A percentile compares a stretch with the other conserved stretches of the same genome.
phyloP scores from a whole-genome alignment of 92 coral and sea anemone genomes.

The Pocillopora meandrina region DNA sequence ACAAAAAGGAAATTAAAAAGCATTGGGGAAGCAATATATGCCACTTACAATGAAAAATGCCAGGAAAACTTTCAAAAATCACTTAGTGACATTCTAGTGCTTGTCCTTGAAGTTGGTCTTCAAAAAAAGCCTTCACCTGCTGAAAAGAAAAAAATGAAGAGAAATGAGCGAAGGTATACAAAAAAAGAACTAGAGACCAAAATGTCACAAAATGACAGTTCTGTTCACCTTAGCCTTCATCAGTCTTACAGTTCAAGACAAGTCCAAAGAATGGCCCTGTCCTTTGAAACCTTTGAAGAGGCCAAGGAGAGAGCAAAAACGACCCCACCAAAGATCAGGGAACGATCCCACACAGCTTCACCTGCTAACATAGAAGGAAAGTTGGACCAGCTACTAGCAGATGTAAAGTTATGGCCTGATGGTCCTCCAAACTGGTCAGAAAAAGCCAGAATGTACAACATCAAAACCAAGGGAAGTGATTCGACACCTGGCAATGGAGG shows the following conservation, averaged over 20 bases:
- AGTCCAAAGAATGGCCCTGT: slow-evolving; percentile 33
- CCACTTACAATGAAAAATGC: slow-evolving; percentile 38
- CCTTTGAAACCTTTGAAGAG: slow-evolving; percentile 45
- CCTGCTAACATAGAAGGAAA: slow-evolving; percentile 11
- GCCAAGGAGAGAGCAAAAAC: slow-evolving; percentile 23
- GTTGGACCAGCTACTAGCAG: slow-evolving; percentile 9
- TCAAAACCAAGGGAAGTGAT: neutral
- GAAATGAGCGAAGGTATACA: slow-evolving; percentile 27
- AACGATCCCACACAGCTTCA: slow-evolving; percentile 32
- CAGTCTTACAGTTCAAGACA: slow-evolving; percentile 42
- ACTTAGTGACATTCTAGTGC: slow-evolving; percentile 40
- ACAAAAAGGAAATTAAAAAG: slow-evolving; percentile 41
- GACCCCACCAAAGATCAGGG: slow-evolving; percentile 19
- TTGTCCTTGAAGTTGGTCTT: slow-evolving; percentile 55
- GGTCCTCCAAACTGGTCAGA: slow-evolving; percentile 26
- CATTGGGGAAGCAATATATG: slow-evolving; percentile 32
- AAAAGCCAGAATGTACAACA: slow-evolving; percentile 47
- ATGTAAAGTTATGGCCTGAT: slow-evolving; percentile 12
- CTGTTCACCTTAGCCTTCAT: too few species aligned
- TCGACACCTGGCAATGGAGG: slow-evolving; percentile 33
- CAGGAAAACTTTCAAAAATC: slow-evolving; percentile 45
- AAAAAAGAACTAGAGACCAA: slow-evolving; percentile 27
- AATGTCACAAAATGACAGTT: too few species aligned
- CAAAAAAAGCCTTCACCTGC: slow-evolving; percentile 42
- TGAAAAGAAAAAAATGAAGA: slow-evolving; percentile 27